phyloP scores from a whole-genome alignment of 2,113 vertebrate genomes.

The Anarhynchus alexandrinus region DNA sequence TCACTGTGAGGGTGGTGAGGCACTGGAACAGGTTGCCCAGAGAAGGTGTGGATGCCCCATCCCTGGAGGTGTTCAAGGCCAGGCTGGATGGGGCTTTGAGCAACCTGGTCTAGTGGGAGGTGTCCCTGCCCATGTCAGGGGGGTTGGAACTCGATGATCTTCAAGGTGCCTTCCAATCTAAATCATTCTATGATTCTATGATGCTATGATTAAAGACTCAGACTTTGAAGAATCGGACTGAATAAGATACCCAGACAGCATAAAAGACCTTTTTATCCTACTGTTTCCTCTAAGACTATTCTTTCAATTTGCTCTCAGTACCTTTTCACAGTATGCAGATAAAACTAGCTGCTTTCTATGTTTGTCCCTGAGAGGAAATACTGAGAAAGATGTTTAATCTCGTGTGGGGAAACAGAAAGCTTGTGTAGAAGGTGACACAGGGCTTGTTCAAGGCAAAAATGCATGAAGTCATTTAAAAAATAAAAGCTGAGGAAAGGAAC shows the following conservation, averaged over 20 bases:
- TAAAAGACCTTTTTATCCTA: not conserved
- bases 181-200: too few species aligned
- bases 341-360: not conserved
- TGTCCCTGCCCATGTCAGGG: too few species aligned
- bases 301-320: not conserved
- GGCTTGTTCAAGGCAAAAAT: not conserved
- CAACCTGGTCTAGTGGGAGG: too few species aligned
- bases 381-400: not conserved
- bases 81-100: too few species aligned
- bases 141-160: too few species aligned
- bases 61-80: too few species aligned
- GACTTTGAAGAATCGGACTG: constrained; percentile 15
- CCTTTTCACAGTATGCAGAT: not conserved
- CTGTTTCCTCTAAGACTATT: not conserved
- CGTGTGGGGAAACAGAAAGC: not conserved
- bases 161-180: too few species aligned
- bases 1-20: too few species aligned
- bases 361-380: not conserved
- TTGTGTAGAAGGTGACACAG: not conserved
- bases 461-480: not conserved
- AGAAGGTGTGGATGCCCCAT: too few species aligned
- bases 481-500: not conserved
- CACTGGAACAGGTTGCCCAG: too few species aligned
- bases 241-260: not conserved
- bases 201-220: not conserved